Base-by-base conservation (phyloP, 2,888 invertebrate species). In the Homarus gammarus region DNA sequence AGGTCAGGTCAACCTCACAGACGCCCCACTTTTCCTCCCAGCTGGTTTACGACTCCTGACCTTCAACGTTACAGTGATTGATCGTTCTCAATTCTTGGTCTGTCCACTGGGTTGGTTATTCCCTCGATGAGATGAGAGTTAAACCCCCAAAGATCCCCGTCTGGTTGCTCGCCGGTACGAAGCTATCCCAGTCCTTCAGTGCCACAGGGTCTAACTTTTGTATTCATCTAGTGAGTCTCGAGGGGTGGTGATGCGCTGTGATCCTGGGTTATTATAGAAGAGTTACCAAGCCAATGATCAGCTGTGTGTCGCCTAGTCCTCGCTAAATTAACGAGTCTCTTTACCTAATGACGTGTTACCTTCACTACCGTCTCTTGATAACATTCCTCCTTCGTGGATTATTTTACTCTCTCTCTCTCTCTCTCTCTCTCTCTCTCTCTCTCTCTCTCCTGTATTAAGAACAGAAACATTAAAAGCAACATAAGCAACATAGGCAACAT, bases 81-180 rank as follows among this genome's bases (percentile, higher is more conserved):
- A 56, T 56, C 18, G 22, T 18, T 56, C 56, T 56, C 56, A 56
- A 56, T 56, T 56, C 56, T 56, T 56, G 56, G 56, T 22, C 56
- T 56, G 56, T 56, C 56, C 56, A 56, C 56, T 56, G 3, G 56
- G 56, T 22, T 56, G 56, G 56, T 56, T 18, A 18, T 18, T 56
- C 56, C 56, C 56, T 56, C 56, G 22, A 56, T 56, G 56, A 56
- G 56, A 56, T 22, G 56, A 56, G 56, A 56, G 56, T 56, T 56
- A 22, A 22, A 18, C 56, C 22, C 22, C 22, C 0, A 8, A 18
- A 18, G 56, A 18, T 56, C n/a, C n/a, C n/a, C n/a, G n/a, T n/a
- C 56, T 56, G 12, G 56, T 18, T 22, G 18, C 56, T 56, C 12
- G 56, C 56, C 64, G 22, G n/a, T 22, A 64, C 64, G 6, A 27